Base-by-base conservation (phyloP, 2,797 vertebrate genomes). In the Gobionotothen gibberifrons region DNA sequence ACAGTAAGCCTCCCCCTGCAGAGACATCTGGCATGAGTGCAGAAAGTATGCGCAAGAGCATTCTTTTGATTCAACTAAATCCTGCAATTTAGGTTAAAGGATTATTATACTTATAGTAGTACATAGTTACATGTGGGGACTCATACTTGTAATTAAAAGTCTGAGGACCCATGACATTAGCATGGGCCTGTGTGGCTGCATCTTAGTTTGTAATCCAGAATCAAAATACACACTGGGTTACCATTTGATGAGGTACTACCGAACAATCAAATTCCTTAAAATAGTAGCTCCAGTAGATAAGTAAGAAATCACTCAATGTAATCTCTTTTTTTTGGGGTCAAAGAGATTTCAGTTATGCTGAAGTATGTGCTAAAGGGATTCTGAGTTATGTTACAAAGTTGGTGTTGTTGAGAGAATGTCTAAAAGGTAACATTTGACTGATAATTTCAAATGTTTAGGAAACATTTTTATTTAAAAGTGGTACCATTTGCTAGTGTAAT, bases 1-100 rank as follows among this genome's bases (percentile, higher is more conserved):
- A 47, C 76, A 59, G 73, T 54, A 16, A 62, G 59, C 71, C 55
- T 64, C 52, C 69, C 8, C 64, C 69, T 62, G 62, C 56, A 52
- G 14, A 53, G 49, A 5, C 10, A 51, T 69, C 77, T 75, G 76
- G 67, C 19, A 60, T 39, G 51, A 55, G 58, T 65, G 49, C 52
- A 32, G 40, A 69, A 61, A 59, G 40, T 12, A 40, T 51, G 54
- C 15, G 10, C 16, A 15, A 67, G 52, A 69, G 46, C 52, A 9
- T 40, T 39, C 19, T 4, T 9, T 58, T 53, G 39, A 58, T 48
- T 36, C 19, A 29, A 49, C 43, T 61, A n/a, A 58, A 60, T 56
- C 55, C 49, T 74, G 59, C 32, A 57, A 11, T 39, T 9, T 9
- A 43, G 55, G 36, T 48, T 10, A 0, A 53, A 59, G 60, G 21